Evolutionary conservation across 2,888 invertebrate species (phyloP).

Genomic region (Maniola hyperantus): DNA sequence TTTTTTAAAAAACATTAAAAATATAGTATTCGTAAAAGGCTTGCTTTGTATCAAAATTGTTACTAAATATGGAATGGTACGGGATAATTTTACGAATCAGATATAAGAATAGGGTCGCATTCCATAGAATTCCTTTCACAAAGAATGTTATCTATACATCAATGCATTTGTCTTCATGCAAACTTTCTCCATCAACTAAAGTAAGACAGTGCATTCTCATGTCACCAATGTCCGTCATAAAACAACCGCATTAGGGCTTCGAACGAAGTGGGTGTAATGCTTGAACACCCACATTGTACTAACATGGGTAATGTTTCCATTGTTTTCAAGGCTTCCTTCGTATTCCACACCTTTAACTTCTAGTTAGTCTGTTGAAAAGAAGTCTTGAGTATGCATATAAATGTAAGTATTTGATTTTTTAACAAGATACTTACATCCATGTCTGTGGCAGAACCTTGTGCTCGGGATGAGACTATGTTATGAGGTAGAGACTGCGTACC

Average conservation of each 20-base stretch:
- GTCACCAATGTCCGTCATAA: constrained; percentile 11
- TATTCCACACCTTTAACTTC: not conserved
- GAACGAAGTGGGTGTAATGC: constrained; percentile 25
- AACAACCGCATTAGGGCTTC: constrained; percentile 19
- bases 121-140: too few relatives aligned
- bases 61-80: not conserved
- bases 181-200: constrained; percentile 12
- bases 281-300: constrained; percentile 66
- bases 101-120: too few relatives aligned
- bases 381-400: not conserved
- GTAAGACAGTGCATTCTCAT: constrained; percentile 20
- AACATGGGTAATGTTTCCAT: constrained; percentile 55
- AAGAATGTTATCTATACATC: too few relatives aligned
- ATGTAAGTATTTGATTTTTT: not conserved
- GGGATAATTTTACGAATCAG: too few relatives aligned
- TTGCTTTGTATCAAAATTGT: not conserved
- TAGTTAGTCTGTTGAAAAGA: not conserved
- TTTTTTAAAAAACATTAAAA: too few relatives aligned
- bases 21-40: too few relatives aligned
- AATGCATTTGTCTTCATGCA: not conserved
- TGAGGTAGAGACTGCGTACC: too few relatives aligned
- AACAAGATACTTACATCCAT: too few relatives aligned
- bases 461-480: too few relatives aligned
- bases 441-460: too few relatives aligned
- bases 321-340: constrained; percentile 44